Conservation (phyloP, 2,888 invertebrate species). For the Noctua comes region DNA sequence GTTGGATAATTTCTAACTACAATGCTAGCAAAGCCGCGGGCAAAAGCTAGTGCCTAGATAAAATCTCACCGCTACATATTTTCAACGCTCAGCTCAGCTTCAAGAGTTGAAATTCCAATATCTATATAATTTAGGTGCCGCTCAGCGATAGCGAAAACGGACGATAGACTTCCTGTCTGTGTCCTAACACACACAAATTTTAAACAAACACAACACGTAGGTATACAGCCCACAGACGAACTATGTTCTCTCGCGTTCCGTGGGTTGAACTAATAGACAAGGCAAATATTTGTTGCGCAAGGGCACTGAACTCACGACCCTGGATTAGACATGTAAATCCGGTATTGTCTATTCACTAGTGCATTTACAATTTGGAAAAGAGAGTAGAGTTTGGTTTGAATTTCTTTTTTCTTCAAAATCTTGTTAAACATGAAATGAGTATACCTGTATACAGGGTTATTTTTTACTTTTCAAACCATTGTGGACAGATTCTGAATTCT, state of each 20-base stretch:
- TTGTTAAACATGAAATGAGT: neutral
- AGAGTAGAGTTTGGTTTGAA: no score
- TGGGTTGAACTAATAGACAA: constrained; percentile 29
- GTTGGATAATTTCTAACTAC: neutral
- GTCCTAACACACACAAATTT: neutral
- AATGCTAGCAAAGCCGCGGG: neutral
- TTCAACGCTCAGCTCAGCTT: neutral
- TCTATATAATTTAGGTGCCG: neutral
- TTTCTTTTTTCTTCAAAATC: neutral
- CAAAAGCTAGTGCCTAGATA: neutral
- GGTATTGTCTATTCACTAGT: constrained; percentile 4
- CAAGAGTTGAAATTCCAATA: neutral
- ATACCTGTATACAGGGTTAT: neutral
- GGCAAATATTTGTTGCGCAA: constrained; percentile 32
- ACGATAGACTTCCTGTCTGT: constrained; percentile 13
- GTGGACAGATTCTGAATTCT: neutral
- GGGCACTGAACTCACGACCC: constrained; percentile 38
- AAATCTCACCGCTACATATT: neutral
- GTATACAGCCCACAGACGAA: constrained; percentile 4
- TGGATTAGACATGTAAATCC: constrained; percentile 31
- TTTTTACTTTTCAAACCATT: neutral
- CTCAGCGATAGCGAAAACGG: neutral
- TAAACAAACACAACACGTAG: neutral
- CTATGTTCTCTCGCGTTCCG: constrained; percentile 4
- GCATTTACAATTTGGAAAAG: neutral